Evolutionary conservation across 2,113 vertebrate species (phyloP).

Genomic region (Mus pahari): DNA sequence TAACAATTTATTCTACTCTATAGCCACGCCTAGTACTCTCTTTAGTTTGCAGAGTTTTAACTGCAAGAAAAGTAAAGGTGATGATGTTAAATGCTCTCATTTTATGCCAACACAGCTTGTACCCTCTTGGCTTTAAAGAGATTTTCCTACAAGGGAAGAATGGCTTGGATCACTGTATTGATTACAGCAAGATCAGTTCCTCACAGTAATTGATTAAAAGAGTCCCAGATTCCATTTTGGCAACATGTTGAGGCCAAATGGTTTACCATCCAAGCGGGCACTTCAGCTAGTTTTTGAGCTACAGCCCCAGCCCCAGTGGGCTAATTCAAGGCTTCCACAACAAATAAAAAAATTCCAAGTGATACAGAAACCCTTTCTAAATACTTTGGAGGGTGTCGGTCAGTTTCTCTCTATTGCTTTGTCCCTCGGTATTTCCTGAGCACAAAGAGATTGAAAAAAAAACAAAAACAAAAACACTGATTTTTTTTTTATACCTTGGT

Average conservation of each 20-base stretch:
- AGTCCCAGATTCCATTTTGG: background rate
- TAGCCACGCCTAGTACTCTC: background rate
- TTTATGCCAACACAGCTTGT: constrained; percentile 20
- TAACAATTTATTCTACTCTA: background rate
- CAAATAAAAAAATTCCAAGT: constrained; percentile 2
- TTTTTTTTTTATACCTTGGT: background rate
- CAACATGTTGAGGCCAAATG: background rate
- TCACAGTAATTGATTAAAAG: background rate
- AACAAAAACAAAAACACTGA: background rate
- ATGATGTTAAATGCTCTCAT: background rate
- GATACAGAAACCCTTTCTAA: background rate
- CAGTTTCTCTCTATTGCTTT: background rate
- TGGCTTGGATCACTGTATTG: background rate
- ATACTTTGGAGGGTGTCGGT: background rate
- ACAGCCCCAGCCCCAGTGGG: background rate
- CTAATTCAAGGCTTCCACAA: constrained; percentile 23
- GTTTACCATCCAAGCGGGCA: background rate
- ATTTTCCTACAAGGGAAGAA: constrained; percentile 40
- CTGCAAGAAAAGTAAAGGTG: background rate
- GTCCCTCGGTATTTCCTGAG: background rate
- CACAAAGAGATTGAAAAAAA: background rate
- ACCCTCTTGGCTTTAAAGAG: constrained; percentile 14
- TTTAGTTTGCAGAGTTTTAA: background rate
- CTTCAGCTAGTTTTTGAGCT: constrained; percentile 14
- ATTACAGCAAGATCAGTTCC: background rate